Conservation (phyloP, 1,140 invertebrate species). For the Alviniconcha marisindica region DNA sequence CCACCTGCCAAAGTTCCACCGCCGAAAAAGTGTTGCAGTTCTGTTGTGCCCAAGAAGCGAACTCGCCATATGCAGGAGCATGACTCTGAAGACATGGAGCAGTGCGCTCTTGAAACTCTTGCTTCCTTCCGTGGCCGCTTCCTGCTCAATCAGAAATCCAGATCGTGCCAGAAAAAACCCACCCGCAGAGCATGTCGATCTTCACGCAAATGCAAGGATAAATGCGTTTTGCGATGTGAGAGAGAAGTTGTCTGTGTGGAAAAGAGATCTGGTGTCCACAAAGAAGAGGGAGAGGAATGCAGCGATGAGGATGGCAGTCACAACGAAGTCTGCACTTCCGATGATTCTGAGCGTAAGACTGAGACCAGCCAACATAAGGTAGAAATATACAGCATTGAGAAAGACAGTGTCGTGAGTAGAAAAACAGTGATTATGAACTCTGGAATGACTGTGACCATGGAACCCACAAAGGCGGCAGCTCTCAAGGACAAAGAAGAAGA, state of each 20-base stretch:
- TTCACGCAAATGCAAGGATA: not conserved
- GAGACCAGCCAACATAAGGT: not conserved
- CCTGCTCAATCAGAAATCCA: not conserved
- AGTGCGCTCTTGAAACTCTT: slow-evolving; percentile 16
- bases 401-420: not conserved
- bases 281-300: too few relatives aligned
- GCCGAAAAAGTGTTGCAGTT: slow-evolving; percentile 69
- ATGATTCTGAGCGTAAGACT: not conserved
- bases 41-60: slow-evolving; percentile 71
- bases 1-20: slow-evolving; percentile 27
- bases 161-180: not conserved
- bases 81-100: slow-evolving; percentile 27
- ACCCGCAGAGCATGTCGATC: not conserved
- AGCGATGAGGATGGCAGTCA: not conserved
- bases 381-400: slow-evolving; percentile 8
- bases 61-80: slow-evolving; percentile 72
- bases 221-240: not conserved
- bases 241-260: slow-evolving; percentile 2
- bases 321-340: not conserved
- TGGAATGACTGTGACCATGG: not conserved
- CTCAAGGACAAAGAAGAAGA: not conserved
- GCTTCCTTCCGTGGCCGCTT: slow-evolving; percentile 8
- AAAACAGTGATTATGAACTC: slow-evolving; percentile 13
- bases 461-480: not conserved
- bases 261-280: not conserved